Conservation (phyloP, 2,888 invertebrate species). For the Trichopria drosophilae region DNA sequence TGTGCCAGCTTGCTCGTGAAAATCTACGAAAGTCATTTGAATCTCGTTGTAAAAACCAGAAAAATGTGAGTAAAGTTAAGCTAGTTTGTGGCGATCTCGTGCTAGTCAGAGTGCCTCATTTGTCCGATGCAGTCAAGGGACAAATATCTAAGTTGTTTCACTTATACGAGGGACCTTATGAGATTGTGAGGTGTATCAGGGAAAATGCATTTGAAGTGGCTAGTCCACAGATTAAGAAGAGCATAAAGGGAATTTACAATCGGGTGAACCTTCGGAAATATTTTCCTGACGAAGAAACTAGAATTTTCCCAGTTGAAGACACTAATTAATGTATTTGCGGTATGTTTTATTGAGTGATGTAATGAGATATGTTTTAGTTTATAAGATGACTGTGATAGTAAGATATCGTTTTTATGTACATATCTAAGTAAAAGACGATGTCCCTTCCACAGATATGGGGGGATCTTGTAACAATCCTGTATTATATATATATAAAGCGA, state of each 20-base stretch:
- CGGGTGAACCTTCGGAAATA: constrained; percentile 1
- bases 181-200: background rate
- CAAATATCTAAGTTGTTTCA: background rate
- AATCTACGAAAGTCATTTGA: background rate
- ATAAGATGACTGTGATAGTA: no score
- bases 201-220: background rate
- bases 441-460: no score
- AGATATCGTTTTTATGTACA: no score
- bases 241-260: constrained; percentile 2
- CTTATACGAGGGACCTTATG: background rate
- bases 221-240: background rate
- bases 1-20: background rate
- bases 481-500: no score
- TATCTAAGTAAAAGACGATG: no score
- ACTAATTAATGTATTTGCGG: no score
- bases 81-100: background rate
- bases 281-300: no score
- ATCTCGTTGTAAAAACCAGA: background rate
- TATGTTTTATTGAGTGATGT: no score
- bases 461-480: no score
- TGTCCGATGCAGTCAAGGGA: background rate
- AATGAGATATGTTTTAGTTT: no score
- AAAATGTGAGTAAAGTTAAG: background rate
- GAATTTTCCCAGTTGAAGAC: no score
- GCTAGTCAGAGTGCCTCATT: background rate